Conservation (phyloP, 2,113 vertebrate species). For the Ptyas mucosa region DNA sequence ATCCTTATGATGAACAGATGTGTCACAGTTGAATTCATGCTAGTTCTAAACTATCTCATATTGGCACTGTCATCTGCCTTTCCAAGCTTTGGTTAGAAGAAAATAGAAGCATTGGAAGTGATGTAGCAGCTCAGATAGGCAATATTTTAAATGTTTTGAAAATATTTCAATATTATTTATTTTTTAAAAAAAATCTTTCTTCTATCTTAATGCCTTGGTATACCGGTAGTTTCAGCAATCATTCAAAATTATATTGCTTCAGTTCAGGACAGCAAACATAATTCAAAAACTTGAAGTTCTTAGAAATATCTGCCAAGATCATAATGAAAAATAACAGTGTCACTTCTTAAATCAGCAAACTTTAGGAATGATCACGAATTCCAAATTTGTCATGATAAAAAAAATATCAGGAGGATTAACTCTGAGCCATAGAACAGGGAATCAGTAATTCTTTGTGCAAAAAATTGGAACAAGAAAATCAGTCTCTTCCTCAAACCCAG, state of each 20-base stretch:
- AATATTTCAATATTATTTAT: not conserved
- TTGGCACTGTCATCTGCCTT: not conserved
- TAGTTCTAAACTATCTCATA: not conserved
- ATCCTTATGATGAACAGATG: not conserved
- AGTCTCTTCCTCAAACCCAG: not conserved
- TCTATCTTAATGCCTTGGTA: not conserved
- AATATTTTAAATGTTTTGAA: not conserved
- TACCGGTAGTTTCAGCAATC: not conserved
- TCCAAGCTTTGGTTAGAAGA: not conserved
- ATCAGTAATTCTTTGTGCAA: not conserved
- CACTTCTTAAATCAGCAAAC: not conserved
- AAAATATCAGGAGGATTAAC: not conserved
- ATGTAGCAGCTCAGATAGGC: not conserved
- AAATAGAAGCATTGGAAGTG: not conserved
- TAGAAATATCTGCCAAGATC: not conserved
- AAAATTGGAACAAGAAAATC: not conserved
- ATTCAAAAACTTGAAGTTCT: not conserved
- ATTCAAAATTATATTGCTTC: not conserved
- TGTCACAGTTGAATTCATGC: not conserved
- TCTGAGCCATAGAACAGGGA: not conserved
- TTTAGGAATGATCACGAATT: not conserved
- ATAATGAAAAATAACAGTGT: conserved; percentile 6
- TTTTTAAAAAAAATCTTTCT: not conserved
- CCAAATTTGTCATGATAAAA: not conserved
- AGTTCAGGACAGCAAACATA: not conserved